Evolutionary conservation across 2,113 vertebrate species (phyloP).

Genomic region (Cinclus mexicanus): DNA sequence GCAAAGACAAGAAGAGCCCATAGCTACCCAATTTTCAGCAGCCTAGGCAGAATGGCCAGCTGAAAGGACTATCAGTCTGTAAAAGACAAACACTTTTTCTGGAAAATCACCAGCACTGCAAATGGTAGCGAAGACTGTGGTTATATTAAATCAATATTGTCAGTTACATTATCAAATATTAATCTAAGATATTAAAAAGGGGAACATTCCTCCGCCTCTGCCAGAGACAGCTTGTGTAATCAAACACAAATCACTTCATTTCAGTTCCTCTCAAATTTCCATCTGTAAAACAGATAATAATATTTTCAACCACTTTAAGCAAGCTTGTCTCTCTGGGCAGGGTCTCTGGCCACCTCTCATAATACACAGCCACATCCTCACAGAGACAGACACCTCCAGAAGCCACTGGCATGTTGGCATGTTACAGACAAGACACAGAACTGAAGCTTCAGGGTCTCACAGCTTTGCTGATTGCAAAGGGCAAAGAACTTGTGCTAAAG

Average conservation of each 20-base stretch:
- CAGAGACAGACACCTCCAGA: not conserved
- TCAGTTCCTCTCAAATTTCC: not conserved
- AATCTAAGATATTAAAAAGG: not conserved
- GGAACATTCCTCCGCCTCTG: not conserved
- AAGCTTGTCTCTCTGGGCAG: not conserved
- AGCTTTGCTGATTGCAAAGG: not conserved
- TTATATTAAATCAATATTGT: conserved; percentile 5
- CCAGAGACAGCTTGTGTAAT: not conserved
- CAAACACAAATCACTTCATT: not conserved
- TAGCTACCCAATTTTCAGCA: not conserved
- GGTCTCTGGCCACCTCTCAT: not conserved
- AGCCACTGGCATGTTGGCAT: not conserved
- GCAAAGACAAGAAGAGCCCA: not conserved
- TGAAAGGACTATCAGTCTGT: not conserved
- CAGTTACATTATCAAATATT: conserved; percentile 2
- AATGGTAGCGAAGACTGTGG: not conserved
- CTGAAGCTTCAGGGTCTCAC: not conserved
- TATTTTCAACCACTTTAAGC: not conserved
- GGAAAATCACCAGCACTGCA: not conserved
- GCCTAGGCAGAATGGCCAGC: not conserved
- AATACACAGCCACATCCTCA: not conserved
- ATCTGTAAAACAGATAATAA: not conserved
- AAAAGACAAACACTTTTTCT: not conserved
- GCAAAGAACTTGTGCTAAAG: not conserved
- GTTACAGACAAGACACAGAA: not conserved